Conservation (phyloP, 2,113 vertebrate genomes). For the Heterotis niloticus region DNA sequence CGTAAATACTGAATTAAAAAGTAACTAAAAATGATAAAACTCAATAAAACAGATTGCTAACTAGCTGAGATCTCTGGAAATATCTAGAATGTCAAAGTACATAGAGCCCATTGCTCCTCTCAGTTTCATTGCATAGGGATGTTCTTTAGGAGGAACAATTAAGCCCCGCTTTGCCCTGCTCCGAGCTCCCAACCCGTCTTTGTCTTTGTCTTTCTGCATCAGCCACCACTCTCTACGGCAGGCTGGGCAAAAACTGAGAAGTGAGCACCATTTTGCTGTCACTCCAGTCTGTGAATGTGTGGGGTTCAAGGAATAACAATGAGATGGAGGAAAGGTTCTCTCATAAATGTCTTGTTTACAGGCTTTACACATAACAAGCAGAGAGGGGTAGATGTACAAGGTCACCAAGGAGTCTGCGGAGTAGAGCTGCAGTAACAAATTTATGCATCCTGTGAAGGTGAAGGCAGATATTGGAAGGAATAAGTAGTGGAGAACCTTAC, state of each 20-base stretch:
- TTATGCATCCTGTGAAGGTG: background rate
- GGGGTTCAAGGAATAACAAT: conserved; percentile 30
- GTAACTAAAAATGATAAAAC: no score
- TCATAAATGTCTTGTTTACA: conserved; percentile 57
- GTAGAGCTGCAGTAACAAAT: background rate
- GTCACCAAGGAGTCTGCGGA: background rate
- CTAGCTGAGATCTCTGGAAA: no score
- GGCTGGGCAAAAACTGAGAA: conserved; percentile 12
- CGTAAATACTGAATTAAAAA: no score
- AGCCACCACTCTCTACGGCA: background rate
- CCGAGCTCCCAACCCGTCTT: background rate
- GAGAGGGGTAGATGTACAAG: conserved; percentile 20
- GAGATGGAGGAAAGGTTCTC: conserved; percentile 51
- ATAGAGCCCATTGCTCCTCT: no score
- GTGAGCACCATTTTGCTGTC: no score
- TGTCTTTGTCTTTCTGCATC: background rate
- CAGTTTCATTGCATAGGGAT: no score
- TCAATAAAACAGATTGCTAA: no score
- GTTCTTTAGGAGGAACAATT: background rate
- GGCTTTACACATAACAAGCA: conserved; percentile 47
- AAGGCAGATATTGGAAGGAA: background rate
- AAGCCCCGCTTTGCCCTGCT: background rate
- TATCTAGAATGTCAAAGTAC: no score
- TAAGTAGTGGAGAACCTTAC: background rate
- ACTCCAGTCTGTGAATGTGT: conserved; percentile 37